Percentiles rank a stretch among this genome's conserved stretches.
These are phyloP conservation scores for Orientallactaga bullata DNA, from an alignment of 2,113 vertebrate genomes.

Conservation along the genomic window DNA sequence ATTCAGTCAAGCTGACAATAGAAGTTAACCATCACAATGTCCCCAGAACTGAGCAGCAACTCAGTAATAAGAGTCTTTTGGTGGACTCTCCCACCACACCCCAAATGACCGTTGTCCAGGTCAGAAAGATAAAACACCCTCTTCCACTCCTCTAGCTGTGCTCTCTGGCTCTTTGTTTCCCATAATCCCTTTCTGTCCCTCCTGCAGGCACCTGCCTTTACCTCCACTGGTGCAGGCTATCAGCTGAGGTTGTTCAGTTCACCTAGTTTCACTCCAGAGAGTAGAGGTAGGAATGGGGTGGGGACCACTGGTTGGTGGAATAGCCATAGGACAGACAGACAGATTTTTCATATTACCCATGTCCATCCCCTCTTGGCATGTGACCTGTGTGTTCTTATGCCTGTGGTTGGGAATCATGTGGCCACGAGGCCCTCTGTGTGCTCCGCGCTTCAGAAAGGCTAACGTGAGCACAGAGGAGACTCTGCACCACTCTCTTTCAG, in stretches of 20 bases:
- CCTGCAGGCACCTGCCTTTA: not conserved
- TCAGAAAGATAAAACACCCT: not conserved
- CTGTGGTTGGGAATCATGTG: not conserved
- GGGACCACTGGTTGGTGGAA: not conserved
- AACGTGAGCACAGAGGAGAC: not conserved
- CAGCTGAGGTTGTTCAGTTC: not conserved
- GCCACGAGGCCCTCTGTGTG: not conserved
- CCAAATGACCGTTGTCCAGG: not conserved
- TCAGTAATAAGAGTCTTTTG: not conserved
- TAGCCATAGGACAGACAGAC: not conserved
- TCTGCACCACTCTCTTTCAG: not conserved
- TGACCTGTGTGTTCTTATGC: not conserved
- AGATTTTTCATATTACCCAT: not conserved
- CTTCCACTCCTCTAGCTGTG: not conserved
- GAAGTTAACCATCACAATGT: too few species aligned
- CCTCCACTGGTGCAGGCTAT: too few species aligned
- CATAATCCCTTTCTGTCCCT: not conserved
- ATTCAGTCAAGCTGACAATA: too few species aligned
- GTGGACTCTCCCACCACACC: not conserved
- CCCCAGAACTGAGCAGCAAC: not conserved
- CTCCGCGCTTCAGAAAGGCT: not conserved
- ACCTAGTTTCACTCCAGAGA: not conserved
- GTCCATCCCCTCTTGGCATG: not conserved
- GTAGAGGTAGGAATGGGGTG: accelerated
- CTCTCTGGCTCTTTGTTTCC: not conserved